phyloP scores from a whole-genome alignment of 2,888 invertebrate genomes.

The Dasysyrphus albostriatus region DNA sequence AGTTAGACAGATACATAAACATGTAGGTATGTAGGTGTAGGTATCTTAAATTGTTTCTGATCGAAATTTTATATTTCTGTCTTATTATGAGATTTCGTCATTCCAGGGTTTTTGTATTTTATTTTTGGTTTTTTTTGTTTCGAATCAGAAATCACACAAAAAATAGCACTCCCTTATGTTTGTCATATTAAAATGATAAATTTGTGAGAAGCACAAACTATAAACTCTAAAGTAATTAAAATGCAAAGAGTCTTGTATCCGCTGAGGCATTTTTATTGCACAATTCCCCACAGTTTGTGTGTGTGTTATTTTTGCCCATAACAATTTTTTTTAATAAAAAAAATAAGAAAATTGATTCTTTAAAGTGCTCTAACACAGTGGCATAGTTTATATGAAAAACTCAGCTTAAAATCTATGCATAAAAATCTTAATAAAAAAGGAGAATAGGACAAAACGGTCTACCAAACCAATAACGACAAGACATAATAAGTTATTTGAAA shows the following conservation, averaged over 20 bases:
- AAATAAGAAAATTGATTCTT: background rate
- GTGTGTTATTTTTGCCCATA: conserved; percentile 28
- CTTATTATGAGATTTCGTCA: background rate
- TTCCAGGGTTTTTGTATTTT: background rate
- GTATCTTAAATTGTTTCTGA: conserved; percentile 44
- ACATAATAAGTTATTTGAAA: too few species aligned
- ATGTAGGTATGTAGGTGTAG: background rate
- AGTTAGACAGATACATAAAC: background rate
- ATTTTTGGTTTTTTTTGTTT: too few species aligned
- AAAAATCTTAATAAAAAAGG: too few species aligned
- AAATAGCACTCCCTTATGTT: conserved; percentile 57
- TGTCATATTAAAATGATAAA: conserved; percentile 49
- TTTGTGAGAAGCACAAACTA: conserved; percentile 50
- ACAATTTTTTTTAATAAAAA: background rate
- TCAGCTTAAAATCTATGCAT: too few species aligned
- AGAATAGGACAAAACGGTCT: too few species aligned
- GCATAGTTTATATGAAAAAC: background rate
- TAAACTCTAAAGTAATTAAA: conserved; percentile 56
- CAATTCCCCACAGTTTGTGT: conserved; percentile 7
- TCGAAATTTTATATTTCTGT: conserved; percentile 38
- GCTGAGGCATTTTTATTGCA: conserved; percentile 67
- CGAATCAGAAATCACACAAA: background rate
- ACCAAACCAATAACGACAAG: too few species aligned
- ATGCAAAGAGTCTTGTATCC: conserved; percentile 71
- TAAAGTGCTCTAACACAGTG: background rate